Evolutionary conservation across 2,888 invertebrate species (phyloP), one percentile per base, ranked within the genome.

Genomic region (Tetrapedia diversipes): DNA sequence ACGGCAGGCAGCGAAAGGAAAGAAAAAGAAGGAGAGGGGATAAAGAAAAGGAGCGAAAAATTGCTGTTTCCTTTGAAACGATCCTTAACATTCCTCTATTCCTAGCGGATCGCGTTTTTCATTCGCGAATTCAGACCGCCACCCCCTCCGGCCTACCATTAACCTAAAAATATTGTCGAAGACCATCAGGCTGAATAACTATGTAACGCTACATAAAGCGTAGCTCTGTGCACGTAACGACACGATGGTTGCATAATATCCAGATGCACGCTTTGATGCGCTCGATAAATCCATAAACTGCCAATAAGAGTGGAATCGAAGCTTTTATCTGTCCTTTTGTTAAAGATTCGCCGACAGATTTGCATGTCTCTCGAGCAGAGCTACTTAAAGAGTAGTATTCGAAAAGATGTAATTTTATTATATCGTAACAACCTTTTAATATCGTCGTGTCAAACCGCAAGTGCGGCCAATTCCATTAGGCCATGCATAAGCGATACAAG

Each of bases 111-210:
- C 51, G 39, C 22, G 39, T 11, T 65, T 22, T 56, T 4, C 27
- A 16, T 7, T 19, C 41, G 27, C 51, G 27, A n/a, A n/a, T 16
- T 39, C 29, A 41, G 14, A 2, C 29, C 22, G 16, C 32, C 27
- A n/a, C 49, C n/a, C n/a, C n/a, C n/a, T n/a, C n/a, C n/a, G 16
- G 27, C 41, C 41, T 29, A 32, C 32, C 56, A 72, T 73, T 73
- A 73, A 73, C 63, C 72, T 49, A 73, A 72, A 73, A 73, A 73
- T 72, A 54, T 56, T 32, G 39, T 14, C 34, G 6, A n/a, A 8
- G n/a, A 39, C 45, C 53, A 34, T 16, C 14, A 27, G 39, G 37
- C 34, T 34, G 37, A 45, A 54, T 66, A 41, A 71, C 56, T 49
- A 56, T 72, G 43, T 45, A n/a, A n/a, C n/a, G n/a, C n/a, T n/a